phyloP scores from a whole-genome alignment of 2,797 vertebrate species.

The Danio aesculapii region DNA sequence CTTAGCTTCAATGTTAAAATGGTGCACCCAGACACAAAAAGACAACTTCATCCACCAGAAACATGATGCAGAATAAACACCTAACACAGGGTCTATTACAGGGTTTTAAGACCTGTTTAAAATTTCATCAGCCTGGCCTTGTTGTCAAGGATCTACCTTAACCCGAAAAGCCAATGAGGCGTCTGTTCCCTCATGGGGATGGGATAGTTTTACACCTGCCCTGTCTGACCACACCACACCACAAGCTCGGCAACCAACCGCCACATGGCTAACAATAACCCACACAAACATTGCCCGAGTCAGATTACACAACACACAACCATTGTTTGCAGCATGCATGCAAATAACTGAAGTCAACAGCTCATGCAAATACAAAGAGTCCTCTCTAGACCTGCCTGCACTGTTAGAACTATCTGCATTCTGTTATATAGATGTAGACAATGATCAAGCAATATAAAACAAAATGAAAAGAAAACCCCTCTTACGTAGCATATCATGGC shows the following conservation, averaged over 20 bases:
- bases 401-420: not conserved
- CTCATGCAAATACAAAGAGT: not conserved
- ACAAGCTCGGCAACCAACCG: not conserved
- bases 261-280: not conserved
- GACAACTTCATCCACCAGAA: not conserved
- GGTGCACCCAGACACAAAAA: conserved; percentile 13
- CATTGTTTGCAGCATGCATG: not conserved
- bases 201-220: conserved; percentile 49
- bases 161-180: conserved; percentile 16
- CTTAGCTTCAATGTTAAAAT: not conserved
- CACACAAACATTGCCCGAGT: not conserved
- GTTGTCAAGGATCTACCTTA: conserved; percentile 37
- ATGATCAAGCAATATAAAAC: not conserved
- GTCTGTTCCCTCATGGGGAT: conserved; percentile 22
- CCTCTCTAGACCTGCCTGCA: not conserved
- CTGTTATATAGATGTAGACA: not conserved
- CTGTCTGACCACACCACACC: conserved; percentile 23
- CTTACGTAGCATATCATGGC: not conserved
- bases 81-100: conserved; percentile 45
- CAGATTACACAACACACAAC: conserved; percentile 17
- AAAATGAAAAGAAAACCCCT: not conserved
- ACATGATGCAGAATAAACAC: conserved; percentile 38
- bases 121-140: conserved; percentile 53
- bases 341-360: not conserved
- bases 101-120: conserved; percentile 50